Conservation (phyloP, 2,888 invertebrate genomes). For the Gibbula magus region DNA sequence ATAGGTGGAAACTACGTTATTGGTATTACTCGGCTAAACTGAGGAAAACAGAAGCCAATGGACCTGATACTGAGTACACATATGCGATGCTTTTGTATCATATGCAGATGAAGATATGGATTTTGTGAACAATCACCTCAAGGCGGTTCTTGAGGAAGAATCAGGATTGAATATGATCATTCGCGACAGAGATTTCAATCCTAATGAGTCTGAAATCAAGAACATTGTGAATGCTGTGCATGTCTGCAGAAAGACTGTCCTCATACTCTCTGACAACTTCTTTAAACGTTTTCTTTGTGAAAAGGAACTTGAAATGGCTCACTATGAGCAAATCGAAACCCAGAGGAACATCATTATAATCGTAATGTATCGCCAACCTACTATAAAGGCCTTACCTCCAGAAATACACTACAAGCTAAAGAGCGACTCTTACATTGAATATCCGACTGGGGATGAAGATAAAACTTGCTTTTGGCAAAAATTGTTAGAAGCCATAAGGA, state of each 20-base stretch:
- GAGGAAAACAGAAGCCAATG: not conserved
- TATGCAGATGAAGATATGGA: not conserved
- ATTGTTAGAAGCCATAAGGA: not conserved
- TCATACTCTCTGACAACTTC: slow-evolving; percentile 55
- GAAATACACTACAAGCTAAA: not conserved
- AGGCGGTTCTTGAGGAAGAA: not conserved
- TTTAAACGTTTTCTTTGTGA: slow-evolving; percentile 56
- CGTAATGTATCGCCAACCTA: not conserved
- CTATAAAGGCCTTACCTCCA: not conserved
- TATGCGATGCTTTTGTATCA: not conserved
- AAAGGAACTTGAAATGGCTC: slow-evolving; percentile 55
- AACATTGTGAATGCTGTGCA: slow-evolving; percentile 57
- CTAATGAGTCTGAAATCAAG: slow-evolving; percentile 53
- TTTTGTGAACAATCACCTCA: not conserved
- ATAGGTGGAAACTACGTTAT: not conserved
- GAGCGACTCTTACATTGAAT: not conserved
- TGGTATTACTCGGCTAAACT: not conserved
- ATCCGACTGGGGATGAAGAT: not conserved
- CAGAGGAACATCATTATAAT: not conserved
- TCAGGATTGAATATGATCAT: not conserved
- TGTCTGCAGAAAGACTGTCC: slow-evolving; percentile 51
- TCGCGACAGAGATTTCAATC: not conserved
- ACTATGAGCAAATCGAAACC: not conserved
- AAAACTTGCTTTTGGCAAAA: not conserved
- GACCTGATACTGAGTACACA: not conserved